A percentile compares a stretch with the other conserved stretches of the same genome.
Evolutionary conservation across 2,113 vertebrate species (phyloP).

Genomic region (mouse (Mus musculus)): DNA sequence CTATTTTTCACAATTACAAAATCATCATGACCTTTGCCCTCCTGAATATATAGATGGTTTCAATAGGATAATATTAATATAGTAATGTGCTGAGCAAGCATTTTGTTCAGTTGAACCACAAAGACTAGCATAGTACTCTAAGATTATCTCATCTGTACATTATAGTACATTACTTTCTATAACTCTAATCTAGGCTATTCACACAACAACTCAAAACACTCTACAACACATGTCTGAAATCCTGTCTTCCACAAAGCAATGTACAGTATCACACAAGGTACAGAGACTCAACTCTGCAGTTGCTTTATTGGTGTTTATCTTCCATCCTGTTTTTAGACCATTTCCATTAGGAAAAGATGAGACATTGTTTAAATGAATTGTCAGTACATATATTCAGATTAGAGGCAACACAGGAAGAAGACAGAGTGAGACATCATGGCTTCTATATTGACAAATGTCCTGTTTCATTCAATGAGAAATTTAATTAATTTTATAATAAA

Average conservation of each 20-base stretch:
- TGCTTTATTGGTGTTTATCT: not conserved
- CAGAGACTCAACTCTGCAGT: not conserved
- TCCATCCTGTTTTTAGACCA: not conserved
- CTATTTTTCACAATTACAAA: not conserved
- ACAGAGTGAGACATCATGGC: not conserved
- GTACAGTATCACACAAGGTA: not conserved
- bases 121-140: fast-evolving
- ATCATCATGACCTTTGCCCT: not conserved
- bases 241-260: too few relatives aligned
- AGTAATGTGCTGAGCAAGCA: fast-evolving
- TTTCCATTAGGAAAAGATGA: not conserved
- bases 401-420: not conserved
- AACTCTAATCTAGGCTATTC: not conserved
- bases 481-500: constrained; percentile 69
- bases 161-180: too few relatives aligned
- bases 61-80: not conserved
- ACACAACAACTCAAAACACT: not conserved
- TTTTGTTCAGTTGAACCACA: not conserved
- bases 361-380: not conserved
- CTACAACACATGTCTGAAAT: fast-evolving
- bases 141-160: not conserved
- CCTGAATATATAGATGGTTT: not conserved
- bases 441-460: constrained; percentile 28
- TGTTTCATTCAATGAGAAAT: constrained; percentile 34
- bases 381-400: not conserved